Base-by-base conservation (phyloP, 2,888 invertebrate genomes). In the Lochmaea capreae region DNA sequence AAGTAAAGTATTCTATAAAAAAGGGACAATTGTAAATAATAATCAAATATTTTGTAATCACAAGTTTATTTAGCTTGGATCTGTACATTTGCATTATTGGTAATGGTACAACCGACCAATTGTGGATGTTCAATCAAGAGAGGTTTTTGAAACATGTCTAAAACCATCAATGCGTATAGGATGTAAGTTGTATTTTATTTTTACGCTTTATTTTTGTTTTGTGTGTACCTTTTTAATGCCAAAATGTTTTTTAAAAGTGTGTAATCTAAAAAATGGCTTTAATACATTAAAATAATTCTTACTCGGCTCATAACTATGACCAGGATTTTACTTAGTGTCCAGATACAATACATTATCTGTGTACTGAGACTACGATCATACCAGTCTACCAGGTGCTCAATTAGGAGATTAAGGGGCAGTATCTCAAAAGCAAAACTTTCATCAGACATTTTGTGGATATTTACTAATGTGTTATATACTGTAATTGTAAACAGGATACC, bases 101-200 rank as follows among this genome's bases (percentile, higher is more conserved):
- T 81, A 77, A 80, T 81, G 82, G 80, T 81, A 80, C 77, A 63
- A 71, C 74, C 72, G 76, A 67, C 74, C 73, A 65, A 75, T 72
- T 61, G 76, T 71, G 77, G 76, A 77, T 73, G 69, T 69, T 62
- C 65, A 69, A 58, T 72, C 75, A 73, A 66, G 65, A 76, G 79
- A 75, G 75, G 66, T 72, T 74, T 74, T 69, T 76, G 78, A 81
- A 82, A 83, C 77, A 94, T 94, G 93, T 95, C 95, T 89, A 95
- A 94, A 91, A 94, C 94, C 87, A 92, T 95, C 87, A 95, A 95
- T 90, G 94, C 94, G 86, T 95, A 95, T 89, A 93, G 95, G 91
- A 94, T 95, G 95, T 95, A 90, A 95, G 94, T 93, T 90, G 84
- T 72, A 68, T 74, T 78, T 78, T 75, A 73, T 78, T 76, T 78